These are phyloP conservation scores for Chloropsis hardwickii DNA, from an alignment of 2,113 vertebrate genomes.

Conservation along the genomic window DNA sequence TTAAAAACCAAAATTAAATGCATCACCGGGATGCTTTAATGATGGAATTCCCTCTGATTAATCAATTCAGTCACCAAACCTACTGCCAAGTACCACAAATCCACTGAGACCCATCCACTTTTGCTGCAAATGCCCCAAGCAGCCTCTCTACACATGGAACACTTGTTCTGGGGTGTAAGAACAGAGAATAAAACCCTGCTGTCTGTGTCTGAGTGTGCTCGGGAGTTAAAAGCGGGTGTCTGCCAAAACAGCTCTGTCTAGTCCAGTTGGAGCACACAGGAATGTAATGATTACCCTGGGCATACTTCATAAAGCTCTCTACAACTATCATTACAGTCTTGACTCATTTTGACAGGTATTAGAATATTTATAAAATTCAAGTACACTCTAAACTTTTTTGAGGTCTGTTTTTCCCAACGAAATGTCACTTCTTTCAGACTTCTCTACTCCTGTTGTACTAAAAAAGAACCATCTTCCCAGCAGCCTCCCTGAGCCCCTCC, in stretches of 20 bases:
- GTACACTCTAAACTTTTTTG: conserved; percentile 35
- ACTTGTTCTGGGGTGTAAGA: conserved; percentile 14
- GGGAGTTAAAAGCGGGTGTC: neutral
- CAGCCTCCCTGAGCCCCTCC: conserved; percentile 36
- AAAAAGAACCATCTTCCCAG: conserved; percentile 34
- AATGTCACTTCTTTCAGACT: conserved; percentile 59
- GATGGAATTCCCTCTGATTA: neutral
- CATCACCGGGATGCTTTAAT: neutral
- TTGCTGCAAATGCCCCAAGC: conserved; percentile 18
- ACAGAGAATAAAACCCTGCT: conserved; percentile 22
- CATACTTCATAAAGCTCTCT: conserved; percentile 7
- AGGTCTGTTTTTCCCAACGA: conserved; percentile 47
- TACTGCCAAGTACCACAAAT: neutral
- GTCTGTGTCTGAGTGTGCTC: neutral
- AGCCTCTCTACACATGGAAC: neutral
- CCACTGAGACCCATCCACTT: neutral
- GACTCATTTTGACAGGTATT: conserved; percentile 58
- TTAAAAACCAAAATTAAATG: neutral
- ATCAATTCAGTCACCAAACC: neutral
- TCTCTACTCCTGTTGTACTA: conserved; percentile 1
- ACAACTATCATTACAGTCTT: conserved; percentile 6
- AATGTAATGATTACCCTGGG: conserved; percentile 21
- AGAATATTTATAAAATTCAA: conserved; percentile 62
- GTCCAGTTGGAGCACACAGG: neutral
- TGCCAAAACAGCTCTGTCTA: conserved; percentile 35